Conservation (phyloP, 92 coral and sea anemone species). For the Siderastrea siderea region DNA sequence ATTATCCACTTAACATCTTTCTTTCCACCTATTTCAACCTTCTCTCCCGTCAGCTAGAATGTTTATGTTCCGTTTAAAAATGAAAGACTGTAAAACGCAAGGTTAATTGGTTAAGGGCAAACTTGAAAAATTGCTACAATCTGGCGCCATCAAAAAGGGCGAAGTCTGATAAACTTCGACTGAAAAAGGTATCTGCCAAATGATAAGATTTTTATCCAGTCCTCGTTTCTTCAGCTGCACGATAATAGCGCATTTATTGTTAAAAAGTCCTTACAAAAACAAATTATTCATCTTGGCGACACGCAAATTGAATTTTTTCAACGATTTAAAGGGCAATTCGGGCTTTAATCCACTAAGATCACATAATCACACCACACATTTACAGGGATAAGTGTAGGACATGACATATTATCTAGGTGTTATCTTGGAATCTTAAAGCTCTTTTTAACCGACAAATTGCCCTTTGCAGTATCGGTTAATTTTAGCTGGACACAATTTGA, state of each 20-base stretch:
- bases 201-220: background rate
- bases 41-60: background rate
- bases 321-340: background rate
- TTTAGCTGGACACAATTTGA: background rate
- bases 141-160: background rate
- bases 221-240: background rate
- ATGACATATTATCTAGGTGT: background rate
- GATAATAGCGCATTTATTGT: background rate
- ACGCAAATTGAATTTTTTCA: background rate
- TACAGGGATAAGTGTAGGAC: background rate
- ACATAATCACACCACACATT: slow-evolving; percentile 3
- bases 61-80: too few species aligned
- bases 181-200: background rate
- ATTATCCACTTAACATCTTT: background rate
- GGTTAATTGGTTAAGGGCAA: background rate
- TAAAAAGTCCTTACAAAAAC: background rate
- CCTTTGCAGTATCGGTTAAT: background rate
- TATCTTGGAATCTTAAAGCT: background rate
- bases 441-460: background rate
- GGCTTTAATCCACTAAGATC: background rate
- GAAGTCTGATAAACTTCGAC: background rate
- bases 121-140: background rate
- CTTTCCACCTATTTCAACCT: background rate
- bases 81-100: background rate
- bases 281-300: background rate